A percentile compares a stretch with the other conserved stretches of the same genome.
phyloP scores from a whole-genome alignment of 2,888 invertebrate genomes.

The Stenoptilia bipunctidactyla region DNA sequence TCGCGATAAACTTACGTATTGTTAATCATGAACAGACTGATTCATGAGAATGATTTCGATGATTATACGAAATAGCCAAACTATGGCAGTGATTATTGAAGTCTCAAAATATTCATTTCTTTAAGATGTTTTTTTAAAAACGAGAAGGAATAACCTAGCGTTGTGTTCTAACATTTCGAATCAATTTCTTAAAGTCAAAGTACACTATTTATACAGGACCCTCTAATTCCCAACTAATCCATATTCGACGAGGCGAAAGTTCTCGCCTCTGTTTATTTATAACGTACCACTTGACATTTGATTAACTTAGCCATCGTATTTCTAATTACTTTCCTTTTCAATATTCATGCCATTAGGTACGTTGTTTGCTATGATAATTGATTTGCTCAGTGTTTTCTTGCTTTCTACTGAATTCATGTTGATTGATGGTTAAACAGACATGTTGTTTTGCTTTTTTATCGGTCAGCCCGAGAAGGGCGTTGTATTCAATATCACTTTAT shows the following conservation, averaged over 20 bases:
- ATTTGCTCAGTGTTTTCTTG: not conserved
- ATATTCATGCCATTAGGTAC: conserved; percentile 44
- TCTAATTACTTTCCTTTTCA: conserved; percentile 33
- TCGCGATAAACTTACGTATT: too few species aligned
- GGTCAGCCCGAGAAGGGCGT: too few species aligned
- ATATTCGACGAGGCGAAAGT: conserved; percentile 2
- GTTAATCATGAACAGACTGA: too few species aligned
- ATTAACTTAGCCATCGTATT: conserved; percentile 18
- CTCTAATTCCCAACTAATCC: not conserved
- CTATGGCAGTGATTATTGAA: too few species aligned
- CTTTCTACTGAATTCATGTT: conserved; percentile 11
- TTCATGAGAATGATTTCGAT: too few species aligned
- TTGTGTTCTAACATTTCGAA: too few species aligned
- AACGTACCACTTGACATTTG: conserved; percentile 17
- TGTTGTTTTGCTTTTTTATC: not conserved
- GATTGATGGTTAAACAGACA: conserved; percentile 11
- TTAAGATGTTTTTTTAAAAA: too few species aligned
- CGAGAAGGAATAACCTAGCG: too few species aligned
- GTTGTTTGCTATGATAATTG: conserved; percentile 28
- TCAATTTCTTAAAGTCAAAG: not conserved
- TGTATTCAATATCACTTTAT: too few species aligned
- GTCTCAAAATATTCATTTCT: too few species aligned
- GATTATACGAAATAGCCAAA: too few species aligned
- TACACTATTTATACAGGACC: conserved; percentile 2
- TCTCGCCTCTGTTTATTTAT: conserved; percentile 13